Evolutionary conservation across 2,113 vertebrate genomes (phyloP).

Genomic region (Crypturellus undulatus): DNA sequence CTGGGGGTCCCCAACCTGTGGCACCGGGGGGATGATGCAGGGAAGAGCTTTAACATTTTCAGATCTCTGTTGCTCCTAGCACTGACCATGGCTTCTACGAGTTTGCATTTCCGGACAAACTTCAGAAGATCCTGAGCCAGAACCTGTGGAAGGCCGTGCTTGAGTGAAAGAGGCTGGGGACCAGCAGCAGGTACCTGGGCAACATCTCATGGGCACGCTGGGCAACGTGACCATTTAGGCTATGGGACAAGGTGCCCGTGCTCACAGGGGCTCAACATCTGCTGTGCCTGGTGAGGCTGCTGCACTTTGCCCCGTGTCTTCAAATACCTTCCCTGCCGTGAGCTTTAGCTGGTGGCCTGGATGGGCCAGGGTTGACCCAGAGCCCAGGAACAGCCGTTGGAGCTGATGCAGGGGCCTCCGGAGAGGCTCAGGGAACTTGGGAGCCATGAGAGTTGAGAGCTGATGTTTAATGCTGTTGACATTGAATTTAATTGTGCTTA

Average conservation of each 20-base stretch:
- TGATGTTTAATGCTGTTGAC: conserved; percentile 59
- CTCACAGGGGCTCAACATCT: not conserved
- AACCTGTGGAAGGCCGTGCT: not conserved
- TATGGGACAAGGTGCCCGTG: not conserved
- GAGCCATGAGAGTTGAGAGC: conserved; percentile 41
- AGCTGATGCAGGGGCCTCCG: not conserved
- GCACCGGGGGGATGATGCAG: not conserved
- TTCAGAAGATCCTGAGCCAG: not conserved
- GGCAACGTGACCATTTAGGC: not conserved
- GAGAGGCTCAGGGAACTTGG: conserved; percentile 12
- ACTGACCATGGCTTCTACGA: not conserved
- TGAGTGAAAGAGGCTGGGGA: not conserved
- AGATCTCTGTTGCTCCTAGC: not conserved
- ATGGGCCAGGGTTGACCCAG: not conserved
- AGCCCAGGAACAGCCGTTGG: not conserved
- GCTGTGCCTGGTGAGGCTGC: too few species aligned
- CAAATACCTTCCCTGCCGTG: not conserved
- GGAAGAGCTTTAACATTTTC: not conserved
- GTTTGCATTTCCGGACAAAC: not conserved
- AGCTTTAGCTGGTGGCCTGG: not conserved
- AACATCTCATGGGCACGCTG: not conserved
- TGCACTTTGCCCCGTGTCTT: not conserved
- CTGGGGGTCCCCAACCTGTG: too few species aligned
- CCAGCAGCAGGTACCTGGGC: not conserved
- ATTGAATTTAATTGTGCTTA: conserved; percentile 51